Conservation (phyloP, 2,797 vertebrate genomes). For the Trematomus bernacchii region DNA sequence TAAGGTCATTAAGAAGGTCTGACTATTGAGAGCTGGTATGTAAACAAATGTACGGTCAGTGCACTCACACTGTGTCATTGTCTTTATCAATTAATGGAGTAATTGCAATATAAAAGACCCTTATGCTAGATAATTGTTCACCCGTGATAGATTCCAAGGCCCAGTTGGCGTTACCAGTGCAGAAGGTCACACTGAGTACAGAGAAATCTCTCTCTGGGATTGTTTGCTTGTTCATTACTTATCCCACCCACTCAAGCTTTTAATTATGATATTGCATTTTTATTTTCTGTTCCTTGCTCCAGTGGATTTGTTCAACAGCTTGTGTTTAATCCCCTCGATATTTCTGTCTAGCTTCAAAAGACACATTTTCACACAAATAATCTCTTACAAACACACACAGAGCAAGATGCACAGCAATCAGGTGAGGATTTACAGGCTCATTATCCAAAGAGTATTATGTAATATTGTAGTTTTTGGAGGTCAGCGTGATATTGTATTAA, state of each 20-base stretch:
- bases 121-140: background rate
- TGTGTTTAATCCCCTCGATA: constrained; percentile 48
- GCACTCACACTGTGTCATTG: constrained; percentile 5
- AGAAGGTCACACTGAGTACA: constrained; percentile 37
- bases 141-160: constrained; percentile 1
- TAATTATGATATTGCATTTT: constrained; percentile 63
- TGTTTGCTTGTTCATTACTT: constrained; percentile 48
- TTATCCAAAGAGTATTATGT: constrained; percentile 1
- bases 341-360: constrained; percentile 42
- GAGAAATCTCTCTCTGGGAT: constrained; percentile 46
- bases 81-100: constrained; percentile 27
- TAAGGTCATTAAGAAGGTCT: background rate
- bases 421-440: constrained; percentile 22
- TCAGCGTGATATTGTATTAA: constrained; percentile 7
- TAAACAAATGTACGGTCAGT: background rate
- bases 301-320: constrained; percentile 56
- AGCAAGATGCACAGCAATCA: background rate
- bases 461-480: constrained; percentile 14
- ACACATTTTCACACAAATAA: constrained; percentile 10
- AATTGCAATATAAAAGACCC: constrained; percentile 15
- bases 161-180: background rate
- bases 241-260: constrained; percentile 55
- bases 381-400: background rate
- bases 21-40: background rate
- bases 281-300: constrained; percentile 54